These are phyloP conservation scores for Nebria salina DNA, from an alignment of 2,888 invertebrate species.

Conservation along the genomic window DNA sequence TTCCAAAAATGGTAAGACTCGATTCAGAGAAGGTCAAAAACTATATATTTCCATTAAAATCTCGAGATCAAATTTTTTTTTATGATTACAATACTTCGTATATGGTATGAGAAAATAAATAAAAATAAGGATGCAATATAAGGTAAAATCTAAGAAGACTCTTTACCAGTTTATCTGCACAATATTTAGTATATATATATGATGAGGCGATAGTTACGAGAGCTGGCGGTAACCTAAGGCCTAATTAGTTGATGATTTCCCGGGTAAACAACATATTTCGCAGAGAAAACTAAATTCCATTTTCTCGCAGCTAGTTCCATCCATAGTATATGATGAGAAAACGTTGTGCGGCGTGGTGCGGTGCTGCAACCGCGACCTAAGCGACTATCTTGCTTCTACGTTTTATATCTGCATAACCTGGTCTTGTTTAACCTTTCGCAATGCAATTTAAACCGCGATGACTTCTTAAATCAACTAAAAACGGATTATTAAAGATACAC, in stretches of 20 bases:
- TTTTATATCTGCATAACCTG: background rate
- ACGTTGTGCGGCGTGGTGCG: too few species aligned
- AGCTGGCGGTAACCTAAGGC: background rate
- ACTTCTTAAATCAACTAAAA: slow-evolving; percentile 1
- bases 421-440: background rate
- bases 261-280: background rate
- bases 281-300: background rate
- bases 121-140: too few species aligned
- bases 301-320: background rate
- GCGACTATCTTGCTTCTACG: background rate
- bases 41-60: too few species aligned
- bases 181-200: background rate
- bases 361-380: too few species aligned
- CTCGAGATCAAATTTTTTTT: too few species aligned
- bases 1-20: too few species aligned
- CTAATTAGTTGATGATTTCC: background rate
- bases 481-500: background rate
- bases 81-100: too few species aligned
- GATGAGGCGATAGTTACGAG: background rate
- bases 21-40: too few species aligned
- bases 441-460: background rate
- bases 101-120: too few species aligned
- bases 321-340: too few species aligned
- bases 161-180: too few species aligned
- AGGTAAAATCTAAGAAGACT: too few species aligned